Base-by-base conservation (phyloP, 2,797 vertebrate species). In the Numenius phaeopus region DNA sequence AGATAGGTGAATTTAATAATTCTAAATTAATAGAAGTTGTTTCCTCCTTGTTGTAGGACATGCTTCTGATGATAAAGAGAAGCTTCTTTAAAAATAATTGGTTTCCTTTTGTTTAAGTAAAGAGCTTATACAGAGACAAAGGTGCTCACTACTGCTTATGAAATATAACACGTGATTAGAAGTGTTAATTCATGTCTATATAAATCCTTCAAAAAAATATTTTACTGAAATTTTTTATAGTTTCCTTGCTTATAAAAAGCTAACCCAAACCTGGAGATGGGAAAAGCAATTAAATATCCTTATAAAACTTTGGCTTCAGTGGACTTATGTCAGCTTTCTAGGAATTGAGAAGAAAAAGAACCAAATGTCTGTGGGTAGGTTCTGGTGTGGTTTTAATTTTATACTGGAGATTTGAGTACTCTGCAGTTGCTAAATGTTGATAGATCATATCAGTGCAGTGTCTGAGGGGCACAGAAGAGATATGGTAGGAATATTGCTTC, bases 331-430 rank as follows among this genome's bases (percentile, higher is more conserved):
- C 23, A 65, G 7, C 34, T 77, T 24, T 83, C 23, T 65, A 24
- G 27, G 34, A 89, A 50, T 4, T 61, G 24, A 9, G 30, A 67
- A 82, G 61, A 84, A 82, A 58, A 91, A 29, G 34, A 77, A 20
- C 15, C 7, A 39, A 79, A 81, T 55, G 24, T 62, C 70, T 26
- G 7, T 20, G 29, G 59, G 39, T 70, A 71, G 16, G 8, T 86
- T 89, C 29, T 49, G 15, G 21, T 50, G 34, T 89, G 66, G 37
- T 92, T 94, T 90, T 91, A 79, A 87, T 80, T 94, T 91, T 70
- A 27, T 66, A 18, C 14, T 47, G 59, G 89, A n/a, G 20, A 15
- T 78, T 34, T 83, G 50, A 47, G 62, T 40, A 50, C 66, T 66
- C 21, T 54, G 70, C 30, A 55, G 46, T 15, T 93, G 54, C 67